Conservation (phyloP, 2,888 invertebrate species). For the Lutraria lutraria region DNA sequence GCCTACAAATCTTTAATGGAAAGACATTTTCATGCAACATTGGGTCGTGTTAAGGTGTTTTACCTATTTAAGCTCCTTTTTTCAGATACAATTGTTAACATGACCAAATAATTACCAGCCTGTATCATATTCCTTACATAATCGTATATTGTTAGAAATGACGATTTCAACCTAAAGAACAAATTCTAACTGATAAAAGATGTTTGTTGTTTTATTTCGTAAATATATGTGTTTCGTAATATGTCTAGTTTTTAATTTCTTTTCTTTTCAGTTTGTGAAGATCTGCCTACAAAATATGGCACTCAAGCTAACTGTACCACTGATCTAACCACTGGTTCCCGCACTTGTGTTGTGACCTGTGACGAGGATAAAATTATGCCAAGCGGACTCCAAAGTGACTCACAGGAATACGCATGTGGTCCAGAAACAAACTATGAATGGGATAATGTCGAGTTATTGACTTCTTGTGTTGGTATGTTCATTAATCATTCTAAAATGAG, state of each 20-base stretch:
- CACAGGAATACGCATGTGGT: slow-evolving; percentile 27
- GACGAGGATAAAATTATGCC: slow-evolving; percentile 24
- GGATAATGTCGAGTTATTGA: slow-evolving; percentile 18
- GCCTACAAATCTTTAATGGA: too few species aligned
- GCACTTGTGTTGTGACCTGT: slow-evolving; percentile 20
- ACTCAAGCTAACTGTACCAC: slow-evolving; percentile 32
- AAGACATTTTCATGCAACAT: too few species aligned
- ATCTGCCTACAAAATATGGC: neutral
- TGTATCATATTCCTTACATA: too few species aligned
- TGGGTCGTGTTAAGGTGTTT: too few species aligned
- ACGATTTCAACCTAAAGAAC: too few species aligned
- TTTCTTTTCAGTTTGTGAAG: slow-evolving; percentile 28
- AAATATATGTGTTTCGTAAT: neutral
- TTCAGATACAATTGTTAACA: too few species aligned
- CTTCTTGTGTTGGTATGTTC: slow-evolving; percentile 40
- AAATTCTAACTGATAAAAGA: too few species aligned
- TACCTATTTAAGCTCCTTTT: too few species aligned
- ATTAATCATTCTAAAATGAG: neutral
- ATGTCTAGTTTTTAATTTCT: neutral
- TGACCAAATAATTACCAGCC: too few species aligned
- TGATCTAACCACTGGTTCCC: neutral
- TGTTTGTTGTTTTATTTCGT: too few species aligned
- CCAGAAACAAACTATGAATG: slow-evolving; percentile 30
- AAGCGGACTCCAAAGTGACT: neutral
- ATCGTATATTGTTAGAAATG: too few species aligned